phyloP scores from a whole-genome alignment of 2,113 vertebrate species.

The Odontophorus gujanensis region DNA sequence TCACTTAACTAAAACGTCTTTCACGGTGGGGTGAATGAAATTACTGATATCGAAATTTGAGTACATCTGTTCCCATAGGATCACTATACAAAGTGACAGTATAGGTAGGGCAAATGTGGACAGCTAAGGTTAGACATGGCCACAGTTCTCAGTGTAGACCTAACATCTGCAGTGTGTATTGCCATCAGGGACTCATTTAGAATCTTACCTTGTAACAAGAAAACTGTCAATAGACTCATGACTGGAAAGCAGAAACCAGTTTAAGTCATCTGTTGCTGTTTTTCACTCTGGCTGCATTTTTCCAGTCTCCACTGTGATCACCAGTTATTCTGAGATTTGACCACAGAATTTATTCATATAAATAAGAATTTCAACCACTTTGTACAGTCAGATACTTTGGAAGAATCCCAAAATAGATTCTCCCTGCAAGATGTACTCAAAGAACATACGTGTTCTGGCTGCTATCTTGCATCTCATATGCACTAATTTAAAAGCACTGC shows the following conservation, averaged over 20 bases:
- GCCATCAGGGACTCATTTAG: neutral
- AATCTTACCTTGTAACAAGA: neutral
- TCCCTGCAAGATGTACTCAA: neutral
- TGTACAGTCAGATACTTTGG: rapidly evolving
- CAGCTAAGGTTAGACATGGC: neutral
- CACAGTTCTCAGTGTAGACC: neutral
- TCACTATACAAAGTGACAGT: neutral
- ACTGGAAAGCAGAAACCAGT: neutral
- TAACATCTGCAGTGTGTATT: neutral
- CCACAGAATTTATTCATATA: neutral
- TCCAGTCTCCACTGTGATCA: neutral
- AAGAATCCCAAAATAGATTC: neutral
- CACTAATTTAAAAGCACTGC: neutral
- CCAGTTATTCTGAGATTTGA: neutral
- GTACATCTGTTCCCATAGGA: rapidly evolving
- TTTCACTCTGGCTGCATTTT: neutral
- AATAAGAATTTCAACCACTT: neutral
- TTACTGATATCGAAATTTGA: neutral
- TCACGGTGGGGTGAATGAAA: rapidly evolving
- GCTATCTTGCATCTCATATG: rapidly evolving
- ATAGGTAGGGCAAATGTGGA: neutral
- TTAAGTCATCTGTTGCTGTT: neutral
- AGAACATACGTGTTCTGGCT: neutral
- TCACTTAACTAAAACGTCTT: neutral
- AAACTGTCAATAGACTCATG: neutral